These are phyloP conservation scores for Halictus quadricinctus DNA, from an alignment of 2,888 invertebrate genomes.

Conservation along the genomic window DNA sequence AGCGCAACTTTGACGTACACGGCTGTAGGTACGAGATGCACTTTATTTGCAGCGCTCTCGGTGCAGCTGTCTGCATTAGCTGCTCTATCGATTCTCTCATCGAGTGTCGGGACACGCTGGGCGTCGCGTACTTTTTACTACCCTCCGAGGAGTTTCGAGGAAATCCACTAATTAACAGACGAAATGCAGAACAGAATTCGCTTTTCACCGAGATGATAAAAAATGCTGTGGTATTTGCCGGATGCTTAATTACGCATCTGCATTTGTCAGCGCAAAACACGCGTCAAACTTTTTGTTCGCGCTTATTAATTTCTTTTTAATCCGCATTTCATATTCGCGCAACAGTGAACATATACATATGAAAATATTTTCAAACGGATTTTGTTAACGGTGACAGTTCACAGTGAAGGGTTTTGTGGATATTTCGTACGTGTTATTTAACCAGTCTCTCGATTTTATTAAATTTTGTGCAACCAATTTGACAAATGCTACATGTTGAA, in stretches of 20 bases:
- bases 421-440: no score
- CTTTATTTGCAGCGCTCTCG: slow-evolving; percentile 12
- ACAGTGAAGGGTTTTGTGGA: no score
- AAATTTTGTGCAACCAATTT: no score
- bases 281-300: background rate
- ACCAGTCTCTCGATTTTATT: no score
- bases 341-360: background rate
- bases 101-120: background rate
- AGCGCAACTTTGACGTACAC: slow-evolving; percentile 16
- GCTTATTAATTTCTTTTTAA: no score
- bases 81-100: slow-evolving; percentile 20
- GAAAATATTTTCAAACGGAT: background rate
- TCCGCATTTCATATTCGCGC: no score
- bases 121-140: background rate
- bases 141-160: background rate
- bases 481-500: no score
- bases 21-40: slow-evolving; percentile 1
- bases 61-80: slow-evolving; percentile 17
- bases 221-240: background rate
- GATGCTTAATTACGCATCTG: background rate
- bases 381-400: no score
- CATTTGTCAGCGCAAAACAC: background rate
- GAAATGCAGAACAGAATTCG: background rate
- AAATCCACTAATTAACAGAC: background rate
- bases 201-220: background rate